phyloP scores from a whole-genome alignment of 2,888 invertebrate species.

The Minunthozetes semirufus region DNA sequence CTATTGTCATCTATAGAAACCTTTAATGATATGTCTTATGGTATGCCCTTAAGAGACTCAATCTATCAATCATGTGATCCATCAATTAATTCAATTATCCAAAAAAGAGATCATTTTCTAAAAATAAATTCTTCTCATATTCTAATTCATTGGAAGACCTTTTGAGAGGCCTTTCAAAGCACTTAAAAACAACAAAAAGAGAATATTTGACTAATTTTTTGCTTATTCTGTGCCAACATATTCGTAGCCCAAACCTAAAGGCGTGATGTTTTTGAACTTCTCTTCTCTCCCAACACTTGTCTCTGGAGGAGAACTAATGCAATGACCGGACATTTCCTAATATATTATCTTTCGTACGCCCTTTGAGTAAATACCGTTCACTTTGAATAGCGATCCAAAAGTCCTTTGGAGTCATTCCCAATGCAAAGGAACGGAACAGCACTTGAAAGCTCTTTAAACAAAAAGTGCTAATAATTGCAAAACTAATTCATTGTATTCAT shows the following conservation, averaged over 20 bases:
- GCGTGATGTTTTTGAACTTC: constrained; percentile 17
- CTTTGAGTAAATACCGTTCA: constrained; percentile 16
- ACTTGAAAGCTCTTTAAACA: not conserved
- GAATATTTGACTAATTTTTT: not conserved
- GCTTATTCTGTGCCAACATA: not conserved
- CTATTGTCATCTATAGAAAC: not conserved
- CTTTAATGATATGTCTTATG: not conserved
- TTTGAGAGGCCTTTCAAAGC: not conserved
- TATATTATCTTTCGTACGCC: not conserved
- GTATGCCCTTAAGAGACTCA: not conserved
- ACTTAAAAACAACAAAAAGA: not conserved
- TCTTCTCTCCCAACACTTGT: not conserved
- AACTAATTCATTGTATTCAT: not conserved
- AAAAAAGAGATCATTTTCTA: not conserved
- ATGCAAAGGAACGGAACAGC: not conserved
- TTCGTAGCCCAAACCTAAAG: not conserved
- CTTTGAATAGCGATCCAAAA: not conserved
- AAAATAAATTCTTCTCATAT: not conserved
- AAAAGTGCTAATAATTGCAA: constrained; percentile 15
- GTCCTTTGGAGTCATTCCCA: not conserved
- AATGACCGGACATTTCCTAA: not conserved
- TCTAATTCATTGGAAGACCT: not conserved
- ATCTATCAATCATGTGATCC: not conserved
- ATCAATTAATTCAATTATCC: not conserved
- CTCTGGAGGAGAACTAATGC: not conserved